Base-by-base conservation (phyloP, 2,797 vertebrate species). In the Loriculus beryllinus region DNA sequence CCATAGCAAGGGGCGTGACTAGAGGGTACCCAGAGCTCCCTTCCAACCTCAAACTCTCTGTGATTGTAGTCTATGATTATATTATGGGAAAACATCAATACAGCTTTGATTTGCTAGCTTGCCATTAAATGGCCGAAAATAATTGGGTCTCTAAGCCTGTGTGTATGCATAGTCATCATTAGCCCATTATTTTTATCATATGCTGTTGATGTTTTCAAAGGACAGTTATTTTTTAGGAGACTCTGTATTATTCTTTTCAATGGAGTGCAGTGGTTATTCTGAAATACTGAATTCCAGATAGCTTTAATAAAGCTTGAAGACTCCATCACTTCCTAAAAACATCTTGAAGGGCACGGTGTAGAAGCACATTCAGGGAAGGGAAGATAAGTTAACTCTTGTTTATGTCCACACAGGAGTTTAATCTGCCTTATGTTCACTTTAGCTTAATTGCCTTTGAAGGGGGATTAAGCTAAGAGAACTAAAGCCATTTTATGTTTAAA, bases 371-470 rank as follows among this genome's bases (percentile, higher is more conserved):
- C 49, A 82, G 63, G 37, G 39, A 94, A 95, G 48, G 70, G 14
- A 92, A 88, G 54, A 62, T 39, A 86, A 82, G 6, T 84, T 92
- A 81, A 88, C 11, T 28, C 1, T 3, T 18, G 31, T 88, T 83
- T 79, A 57, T 22, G 47, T 88, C 57, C 80, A 95, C 87, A 86
- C 7, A 69, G 49, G 39, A 83, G 12, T 67, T 93, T 90, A 95
- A 92, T 91, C 85, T 91, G 54, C 80, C 93, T 96, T 91, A 76
- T 45, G 45, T 42, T 94, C 39, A 16, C 62, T 94, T 89, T 25
- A 86, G 33, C 4, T 86, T 95, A 92, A 96, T 89, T 57, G 12
- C 45, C 33, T 88, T 75, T 81, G n/a, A 81, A 85, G 63, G 12
- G 3, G 19, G 63, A 95, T 96, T 93, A 91, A 92, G 26, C 54